Percentiles rank a stretch among this genome's conserved stretches.
Conservation (phyloP, 1,140 invertebrate species). For the Caligus rogercresseyi region DNA sequence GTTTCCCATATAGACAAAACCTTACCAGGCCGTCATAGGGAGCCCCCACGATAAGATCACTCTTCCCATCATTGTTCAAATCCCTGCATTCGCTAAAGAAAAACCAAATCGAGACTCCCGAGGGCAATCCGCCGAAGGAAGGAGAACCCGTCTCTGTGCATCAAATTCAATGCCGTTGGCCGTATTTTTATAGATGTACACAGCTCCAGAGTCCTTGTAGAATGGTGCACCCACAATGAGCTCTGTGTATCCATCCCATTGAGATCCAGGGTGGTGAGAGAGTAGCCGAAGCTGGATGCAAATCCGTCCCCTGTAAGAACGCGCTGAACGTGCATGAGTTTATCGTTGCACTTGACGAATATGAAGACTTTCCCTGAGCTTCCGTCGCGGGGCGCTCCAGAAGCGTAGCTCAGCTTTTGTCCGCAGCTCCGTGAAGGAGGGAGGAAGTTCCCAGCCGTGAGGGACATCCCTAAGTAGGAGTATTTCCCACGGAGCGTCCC, state of each 20-base stretch:
- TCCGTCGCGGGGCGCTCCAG: constrained; percentile 63
- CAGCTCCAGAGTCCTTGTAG: constrained; percentile 64
- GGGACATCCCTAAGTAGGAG: constrained; percentile 80
- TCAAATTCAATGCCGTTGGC: not conserved
- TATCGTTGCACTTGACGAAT: constrained; percentile 30
- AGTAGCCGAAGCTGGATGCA: constrained; percentile 58
- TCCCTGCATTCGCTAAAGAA: constrained; percentile 68
- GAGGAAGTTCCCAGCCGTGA: constrained; percentile 53
- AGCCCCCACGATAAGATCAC: constrained; percentile 75
- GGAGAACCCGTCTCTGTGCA: not conserved
- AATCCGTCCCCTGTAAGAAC: constrained; percentile 26
- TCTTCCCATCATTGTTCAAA: constrained; percentile 72
- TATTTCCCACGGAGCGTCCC: constrained; percentile 62
- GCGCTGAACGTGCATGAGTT: constrained; percentile 21
- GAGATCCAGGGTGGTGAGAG: constrained; percentile 58
- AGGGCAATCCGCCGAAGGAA: not conserved
- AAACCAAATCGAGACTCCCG: constrained; percentile 50
- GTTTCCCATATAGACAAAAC: constrained; percentile 72
- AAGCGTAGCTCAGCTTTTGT: constrained; percentile 45
- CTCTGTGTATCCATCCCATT: constrained; percentile 74
- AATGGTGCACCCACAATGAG: constrained; percentile 77
- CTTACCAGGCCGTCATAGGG: constrained; percentile 60
- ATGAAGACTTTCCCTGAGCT: constrained; percentile 69
- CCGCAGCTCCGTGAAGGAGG: constrained; percentile 21
- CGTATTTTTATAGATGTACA: constrained; percentile 58